Conservation (phyloP, 2,797 vertebrate species). For the Hydrophis major region DNA sequence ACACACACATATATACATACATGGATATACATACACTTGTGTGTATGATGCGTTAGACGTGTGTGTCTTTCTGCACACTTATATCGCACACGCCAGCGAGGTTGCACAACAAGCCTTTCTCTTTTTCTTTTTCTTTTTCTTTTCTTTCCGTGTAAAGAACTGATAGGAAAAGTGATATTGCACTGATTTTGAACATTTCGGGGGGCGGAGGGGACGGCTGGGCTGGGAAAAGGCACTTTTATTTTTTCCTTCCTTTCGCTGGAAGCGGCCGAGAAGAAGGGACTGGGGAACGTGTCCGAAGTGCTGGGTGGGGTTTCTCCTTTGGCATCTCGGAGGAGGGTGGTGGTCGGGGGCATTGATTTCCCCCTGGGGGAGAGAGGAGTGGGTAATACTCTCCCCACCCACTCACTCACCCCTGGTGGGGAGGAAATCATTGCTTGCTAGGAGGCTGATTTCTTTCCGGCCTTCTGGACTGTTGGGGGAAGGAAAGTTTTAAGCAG, state of each 20-base stretch:
- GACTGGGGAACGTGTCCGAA: not conserved
- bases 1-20: not conserved
- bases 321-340: not conserved
- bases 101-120: constrained; percentile 53
- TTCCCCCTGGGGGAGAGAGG: not conserved
- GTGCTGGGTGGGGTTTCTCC: not conserved
- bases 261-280: not conserved
- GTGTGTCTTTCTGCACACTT: not conserved
- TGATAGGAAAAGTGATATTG: constrained; percentile 61
- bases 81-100: constrained; percentile 32
- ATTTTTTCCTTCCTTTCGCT: constrained; percentile 16
- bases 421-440: no score
- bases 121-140: no score
- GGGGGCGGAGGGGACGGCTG: not conserved
- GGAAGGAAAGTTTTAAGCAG: not conserved
- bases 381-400: no score
- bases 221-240: not conserved
- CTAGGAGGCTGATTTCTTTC: not conserved
- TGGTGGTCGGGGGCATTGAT: not conserved
- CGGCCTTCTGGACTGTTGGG: not conserved
- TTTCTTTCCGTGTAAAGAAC: constrained; percentile 58
- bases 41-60: constrained; percentile 73
- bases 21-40: constrained; percentile 70
- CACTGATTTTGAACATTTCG: constrained; percentile 53
- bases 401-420: no score